These are phyloP conservation scores for Pseudomyrmex flavicornis DNA, from an alignment of 1,140 invertebrate genomes.

Conservation along the genomic window DNA sequence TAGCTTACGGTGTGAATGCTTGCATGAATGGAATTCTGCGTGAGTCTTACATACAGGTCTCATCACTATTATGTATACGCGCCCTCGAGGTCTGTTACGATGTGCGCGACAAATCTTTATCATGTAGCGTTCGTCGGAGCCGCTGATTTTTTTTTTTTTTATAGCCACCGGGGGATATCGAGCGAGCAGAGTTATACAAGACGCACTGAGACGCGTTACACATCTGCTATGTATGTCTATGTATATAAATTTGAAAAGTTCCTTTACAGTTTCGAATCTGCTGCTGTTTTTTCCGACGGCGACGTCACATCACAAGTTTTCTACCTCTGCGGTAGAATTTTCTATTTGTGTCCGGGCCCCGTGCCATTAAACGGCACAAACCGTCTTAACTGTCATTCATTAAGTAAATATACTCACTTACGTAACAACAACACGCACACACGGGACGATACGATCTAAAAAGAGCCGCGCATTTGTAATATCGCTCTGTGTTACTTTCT, in stretches of 20 bases:
- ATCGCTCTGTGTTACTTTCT: slow-evolving; percentile 27
- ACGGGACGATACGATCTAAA: slow-evolving; percentile 11
- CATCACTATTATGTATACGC: slow-evolving; percentile 16
- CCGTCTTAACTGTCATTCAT: slow-evolving; percentile 33
- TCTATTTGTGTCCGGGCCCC: slow-evolving; percentile 32
- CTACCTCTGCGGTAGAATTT: slow-evolving; percentile 29
- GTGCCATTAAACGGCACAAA: slow-evolving; percentile 25
- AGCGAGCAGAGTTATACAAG: slow-evolving; percentile 25
- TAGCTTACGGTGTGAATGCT: slow-evolving; percentile 74
- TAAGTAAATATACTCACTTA: slow-evolving; percentile 55
- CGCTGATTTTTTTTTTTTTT: neutral
- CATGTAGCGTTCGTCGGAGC: slow-evolving; percentile 40
- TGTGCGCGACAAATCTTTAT: slow-evolving; percentile 2
- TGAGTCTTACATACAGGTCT: slow-evolving; percentile 59
- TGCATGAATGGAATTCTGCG: slow-evolving; percentile 71
- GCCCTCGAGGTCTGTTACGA: slow-evolving; percentile 23
- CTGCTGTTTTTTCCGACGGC: slow-evolving; percentile 43
- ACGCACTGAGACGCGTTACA: slow-evolving; percentile 37
- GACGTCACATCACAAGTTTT: slow-evolving; percentile 31
- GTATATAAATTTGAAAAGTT: slow-evolving; percentile 30
- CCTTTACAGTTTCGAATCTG: slow-evolving; percentile 47
- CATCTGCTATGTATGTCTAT: slow-evolving; percentile 2
- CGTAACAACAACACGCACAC: slow-evolving; percentile 2
- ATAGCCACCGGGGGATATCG: neutral
- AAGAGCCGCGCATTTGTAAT: slow-evolving; percentile 35